Evolutionary conservation across 2,888 invertebrate genomes (phyloP).

Genomic region (Aphelenchoides bicaudatus): DNA sequence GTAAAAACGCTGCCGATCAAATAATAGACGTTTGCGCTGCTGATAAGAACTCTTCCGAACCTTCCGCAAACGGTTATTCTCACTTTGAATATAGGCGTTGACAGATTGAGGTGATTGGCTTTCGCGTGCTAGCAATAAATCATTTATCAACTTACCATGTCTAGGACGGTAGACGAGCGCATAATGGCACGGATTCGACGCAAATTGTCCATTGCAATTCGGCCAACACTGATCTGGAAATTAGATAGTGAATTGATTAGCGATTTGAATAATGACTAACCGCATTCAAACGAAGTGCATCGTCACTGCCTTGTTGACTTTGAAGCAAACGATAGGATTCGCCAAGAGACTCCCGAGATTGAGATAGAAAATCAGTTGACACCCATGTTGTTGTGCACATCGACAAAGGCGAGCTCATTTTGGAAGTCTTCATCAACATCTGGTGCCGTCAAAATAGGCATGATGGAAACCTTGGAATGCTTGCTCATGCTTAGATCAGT

Average conservation of each 20-base stretch:
- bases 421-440: conserved; percentile 17
- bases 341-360: conserved; percentile 11
- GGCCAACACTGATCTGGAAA: neutral
- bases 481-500: neutral
- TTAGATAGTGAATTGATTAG: neutral
- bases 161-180: neutral
- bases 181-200: neutral
- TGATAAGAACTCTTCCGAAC: no score
- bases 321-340: conserved; percentile 8
- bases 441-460: neutral
- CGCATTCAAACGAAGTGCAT: neutral
- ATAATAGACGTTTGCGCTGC: no score
- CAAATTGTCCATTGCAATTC: neutral
- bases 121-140: no score
- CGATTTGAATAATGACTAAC: neutral
- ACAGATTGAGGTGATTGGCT: no score
- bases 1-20: no score
- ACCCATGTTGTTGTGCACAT: conserved; percentile 1
- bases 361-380: conserved; percentile 8
- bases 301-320: neutral
- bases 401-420: conserved; percentile 15
- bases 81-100: no score
- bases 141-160: no score
- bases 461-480: neutral
- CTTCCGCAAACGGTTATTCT: no score